Conservation (phyloP, 1,140 invertebrate genomes). For the Sminthurinus signatus region DNA sequence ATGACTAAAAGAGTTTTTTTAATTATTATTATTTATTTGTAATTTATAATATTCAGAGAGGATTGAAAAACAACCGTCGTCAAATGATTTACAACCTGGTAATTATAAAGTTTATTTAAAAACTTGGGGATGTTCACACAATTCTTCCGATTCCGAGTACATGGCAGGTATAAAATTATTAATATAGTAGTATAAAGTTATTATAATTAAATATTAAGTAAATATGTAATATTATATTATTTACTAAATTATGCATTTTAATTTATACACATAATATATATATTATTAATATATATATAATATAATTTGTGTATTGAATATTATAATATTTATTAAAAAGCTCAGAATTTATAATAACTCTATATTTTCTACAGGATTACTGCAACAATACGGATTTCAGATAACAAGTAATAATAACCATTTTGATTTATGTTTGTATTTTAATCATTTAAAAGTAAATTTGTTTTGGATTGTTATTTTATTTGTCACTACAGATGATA, state of each 20-base stretch:
- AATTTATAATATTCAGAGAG: slow-evolving; percentile 39
- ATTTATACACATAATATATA: too few species aligned
- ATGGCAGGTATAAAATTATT: too few species aligned
- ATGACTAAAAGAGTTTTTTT: neutral
- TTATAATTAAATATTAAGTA: too few species aligned
- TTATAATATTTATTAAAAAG: too few species aligned
- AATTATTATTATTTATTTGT: neutral
- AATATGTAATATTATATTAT: too few species aligned
- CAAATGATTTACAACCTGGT: slow-evolving; percentile 66
- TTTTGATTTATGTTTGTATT: neutral
- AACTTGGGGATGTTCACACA: slow-evolving; percentile 97
- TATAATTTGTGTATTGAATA: too few species aligned
- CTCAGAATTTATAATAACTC: too few species aligned
- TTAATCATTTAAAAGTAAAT: neutral
- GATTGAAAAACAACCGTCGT: slow-evolving; percentile 32
- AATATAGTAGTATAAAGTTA: too few species aligned
- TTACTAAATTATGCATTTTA: too few species aligned
- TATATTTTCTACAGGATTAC: too few species aligned
- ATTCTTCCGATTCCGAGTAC: slow-evolving; percentile 80
- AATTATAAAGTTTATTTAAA: slow-evolving; percentile 87
- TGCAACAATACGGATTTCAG: slow-evolving; percentile 78
- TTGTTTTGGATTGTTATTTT: neutral
- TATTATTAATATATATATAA: too few species aligned
- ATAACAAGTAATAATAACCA: slow-evolving; percentile 53
- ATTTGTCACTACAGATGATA: slow-evolving; percentile 54